These are phyloP conservation scores for Scortum barcoo DNA, from an alignment of 2,113 vertebrate genomes.

Conservation along the genomic window DNA sequence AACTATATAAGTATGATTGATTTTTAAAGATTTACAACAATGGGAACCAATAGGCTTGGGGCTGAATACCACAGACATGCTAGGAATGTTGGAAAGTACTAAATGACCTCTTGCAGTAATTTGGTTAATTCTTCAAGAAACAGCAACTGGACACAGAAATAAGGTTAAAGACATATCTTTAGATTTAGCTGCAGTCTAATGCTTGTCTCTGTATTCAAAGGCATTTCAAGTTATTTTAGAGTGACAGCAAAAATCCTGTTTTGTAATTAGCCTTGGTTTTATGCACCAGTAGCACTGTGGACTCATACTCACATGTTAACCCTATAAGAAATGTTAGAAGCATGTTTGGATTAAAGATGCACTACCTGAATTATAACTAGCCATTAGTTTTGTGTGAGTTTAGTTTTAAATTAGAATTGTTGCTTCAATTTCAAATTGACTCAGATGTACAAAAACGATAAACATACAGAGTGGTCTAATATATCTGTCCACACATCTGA, in stretches of 20 bases:
- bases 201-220: too few species aligned
- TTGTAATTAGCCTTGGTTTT: too few species aligned
- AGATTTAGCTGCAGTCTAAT: too few species aligned
- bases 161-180: too few species aligned
- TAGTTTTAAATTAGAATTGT: background rate
- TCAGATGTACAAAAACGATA: background rate
- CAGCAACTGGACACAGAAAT: too few species aligned
- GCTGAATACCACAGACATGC: too few species aligned
- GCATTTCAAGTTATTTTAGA: background rate
- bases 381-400: background rate
- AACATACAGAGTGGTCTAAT: background rate
- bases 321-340: background rate
- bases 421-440: background rate
- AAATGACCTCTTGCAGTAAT: too few species aligned
- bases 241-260: background rate
- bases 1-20: background rate
- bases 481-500: conserved; percentile 35
- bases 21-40: background rate
- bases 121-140: too few species aligned
- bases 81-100: too few species aligned
- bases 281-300: background rate
- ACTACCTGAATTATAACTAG: background rate
- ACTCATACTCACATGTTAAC: background rate
- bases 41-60: too few species aligned
- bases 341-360: background rate